A percentile compares a stretch with the other conserved stretches of the same genome.
phyloP scores from a whole-genome alignment of 2,888 invertebrate species.

The Lochmaea crataegi region DNA sequence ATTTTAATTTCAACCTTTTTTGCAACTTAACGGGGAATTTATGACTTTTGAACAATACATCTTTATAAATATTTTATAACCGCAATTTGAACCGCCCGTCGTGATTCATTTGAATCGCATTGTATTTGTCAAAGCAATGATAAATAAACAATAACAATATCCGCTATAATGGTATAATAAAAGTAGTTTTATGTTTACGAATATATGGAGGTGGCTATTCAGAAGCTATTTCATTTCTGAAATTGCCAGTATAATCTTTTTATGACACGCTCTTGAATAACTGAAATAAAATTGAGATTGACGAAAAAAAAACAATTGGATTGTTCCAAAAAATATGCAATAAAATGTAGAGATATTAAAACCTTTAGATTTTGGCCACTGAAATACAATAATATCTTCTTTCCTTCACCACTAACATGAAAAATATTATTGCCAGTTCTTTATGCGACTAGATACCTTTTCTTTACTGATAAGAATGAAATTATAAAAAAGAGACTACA shows the following conservation, averaged over 20 bases:
- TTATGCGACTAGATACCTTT: no score
- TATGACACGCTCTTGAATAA: slow-evolving; percentile 20
- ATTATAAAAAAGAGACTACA: no score
- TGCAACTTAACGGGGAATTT: not conserved
- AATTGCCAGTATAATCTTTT: slow-evolving; percentile 25
- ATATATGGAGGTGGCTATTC: slow-evolving; percentile 17
- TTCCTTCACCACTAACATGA: no score
- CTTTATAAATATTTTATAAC: not conserved
- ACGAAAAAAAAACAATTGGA: slow-evolving; percentile 5
- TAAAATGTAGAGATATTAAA: not conserved
- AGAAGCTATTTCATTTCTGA: slow-evolving; percentile 3
- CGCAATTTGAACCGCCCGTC: not conserved
- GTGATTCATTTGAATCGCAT: not conserved
- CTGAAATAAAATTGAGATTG: slow-evolving; percentile 12
- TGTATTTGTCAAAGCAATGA: slow-evolving; percentile 16
- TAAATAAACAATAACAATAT: slow-evolving; percentile 31
- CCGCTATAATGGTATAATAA: slow-evolving; percentile 23
- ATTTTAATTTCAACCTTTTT: not conserved
- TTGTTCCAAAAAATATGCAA: not conserved
- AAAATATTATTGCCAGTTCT: no score
- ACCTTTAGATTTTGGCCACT: not conserved
- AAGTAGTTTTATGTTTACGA: slow-evolving; percentile 26
- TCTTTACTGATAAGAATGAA: no score
- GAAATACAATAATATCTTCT: not conserved
- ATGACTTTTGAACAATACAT: not conserved